A percentile compares a stretch with the other conserved stretches of the same genome.
Evolutionary conservation across 2,113 vertebrate species (phyloP).

Genomic region (Lucifuga dentata): DNA sequence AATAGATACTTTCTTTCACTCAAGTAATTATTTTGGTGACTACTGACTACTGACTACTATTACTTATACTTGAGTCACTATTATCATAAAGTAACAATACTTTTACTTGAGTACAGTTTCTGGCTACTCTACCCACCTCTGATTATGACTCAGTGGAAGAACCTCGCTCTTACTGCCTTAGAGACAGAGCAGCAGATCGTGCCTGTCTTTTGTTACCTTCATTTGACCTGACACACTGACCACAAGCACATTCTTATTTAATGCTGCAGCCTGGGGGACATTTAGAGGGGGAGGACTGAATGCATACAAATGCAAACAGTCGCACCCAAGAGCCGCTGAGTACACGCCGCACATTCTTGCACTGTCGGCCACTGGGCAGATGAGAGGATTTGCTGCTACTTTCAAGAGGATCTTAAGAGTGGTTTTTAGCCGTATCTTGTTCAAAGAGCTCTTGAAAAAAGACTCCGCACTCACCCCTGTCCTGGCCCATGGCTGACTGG

Average conservation of each 20-base stretch:
- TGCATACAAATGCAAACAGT: conserved; percentile 36
- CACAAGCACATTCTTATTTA: conserved; percentile 30
- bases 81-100: too few species aligned
- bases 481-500: conserved; percentile 93
- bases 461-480: conserved; percentile 87
- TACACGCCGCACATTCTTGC: neutral
- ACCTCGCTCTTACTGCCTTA: conserved; percentile 14
- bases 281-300: conserved; percentile 29
- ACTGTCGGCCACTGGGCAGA: neutral
- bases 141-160: conserved; percentile 1
- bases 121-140: too few species aligned
- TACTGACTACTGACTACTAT: too few species aligned
- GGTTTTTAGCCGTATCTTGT: neutral
- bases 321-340: conserved; percentile 20
- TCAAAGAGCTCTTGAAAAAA: neutral
- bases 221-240: conserved; percentile 35
- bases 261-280: conserved; percentile 29
- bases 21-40: too few species aligned
- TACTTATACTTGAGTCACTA: too few species aligned
- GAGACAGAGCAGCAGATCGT: neutral
- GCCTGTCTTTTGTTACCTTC: conserved; percentile 14
- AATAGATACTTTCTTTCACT: too few species aligned
- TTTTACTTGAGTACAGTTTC: too few species aligned
- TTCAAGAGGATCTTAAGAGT: neutral
- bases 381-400: neutral